Base-by-base conservation (phyloP, 2,797 vertebrate species). In the Nasua narica region DNA sequence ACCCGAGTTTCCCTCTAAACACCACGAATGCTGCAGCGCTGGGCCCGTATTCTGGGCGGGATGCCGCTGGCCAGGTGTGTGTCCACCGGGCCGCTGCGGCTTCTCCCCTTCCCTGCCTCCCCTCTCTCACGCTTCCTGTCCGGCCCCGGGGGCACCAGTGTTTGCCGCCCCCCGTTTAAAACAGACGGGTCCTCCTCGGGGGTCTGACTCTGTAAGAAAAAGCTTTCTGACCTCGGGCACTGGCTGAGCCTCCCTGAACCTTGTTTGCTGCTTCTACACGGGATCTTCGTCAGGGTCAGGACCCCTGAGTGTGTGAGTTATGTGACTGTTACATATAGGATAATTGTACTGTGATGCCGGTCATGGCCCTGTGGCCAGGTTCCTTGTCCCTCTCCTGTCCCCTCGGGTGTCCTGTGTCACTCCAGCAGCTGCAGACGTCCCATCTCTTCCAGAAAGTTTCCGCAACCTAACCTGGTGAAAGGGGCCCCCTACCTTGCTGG, bases 381-480 rank as follows among this genome's bases (percentile, higher is more conserved):
- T 62, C 37, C 72, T 52, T 16, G 19, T 18, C 40, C 1, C 1
- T 56, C n/a, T 74, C 11, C 25, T 86, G 19, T 85, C 72, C 88
- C 74, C 27, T 46, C 7, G 32, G 46, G 32, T n/a, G 40, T 70
- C 60, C 16, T 3, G 10, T 35, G 25, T 56, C 85, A 93, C 84
- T 86, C 35, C 7, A 72, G 92, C 8, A 48, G 78, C 18, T 74
- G 19, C n/a, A 88, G 54, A 85, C 93, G 90, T 48, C 40, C 13
- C 4, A 6, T 62, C 37, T 95, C 77, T 96, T 67, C 32, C 83
- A 23, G 4, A 74, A 91, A 94, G 91, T 78, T 37, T 91, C 56
- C 54, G 62, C 48, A 77, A 40, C 40, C 76, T 46, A 88, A 72
- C n/a, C 37, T 48, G 48, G 78, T 32, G 23, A 62, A 40, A 5